phyloP scores from a whole-genome alignment of 2,113 vertebrate species.

The Lanius collurio region DNA sequence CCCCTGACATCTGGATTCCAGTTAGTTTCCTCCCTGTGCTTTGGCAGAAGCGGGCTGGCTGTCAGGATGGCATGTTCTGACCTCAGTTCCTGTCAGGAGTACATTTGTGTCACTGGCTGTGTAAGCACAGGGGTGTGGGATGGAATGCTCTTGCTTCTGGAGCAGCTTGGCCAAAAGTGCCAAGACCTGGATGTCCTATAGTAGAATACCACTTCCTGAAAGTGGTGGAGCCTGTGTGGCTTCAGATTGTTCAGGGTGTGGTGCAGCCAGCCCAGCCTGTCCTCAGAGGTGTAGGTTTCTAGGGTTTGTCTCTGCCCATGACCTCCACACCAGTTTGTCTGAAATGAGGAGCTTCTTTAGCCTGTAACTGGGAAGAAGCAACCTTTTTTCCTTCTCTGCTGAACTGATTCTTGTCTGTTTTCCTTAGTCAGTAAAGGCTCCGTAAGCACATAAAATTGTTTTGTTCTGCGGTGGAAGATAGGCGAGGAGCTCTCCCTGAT shows the following conservation, averaged over 20 bases:
- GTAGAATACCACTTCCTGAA: neutral
- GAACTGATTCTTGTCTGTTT: neutral
- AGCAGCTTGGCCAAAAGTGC: neutral
- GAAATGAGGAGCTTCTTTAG: neutral
- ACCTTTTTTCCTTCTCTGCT: neutral
- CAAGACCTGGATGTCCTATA: neutral
- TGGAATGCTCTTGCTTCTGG: neutral
- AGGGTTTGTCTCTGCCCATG: accelerated
- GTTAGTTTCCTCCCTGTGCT: neutral
- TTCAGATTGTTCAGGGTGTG: neutral
- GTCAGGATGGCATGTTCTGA: neutral
- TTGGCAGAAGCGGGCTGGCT: neutral
- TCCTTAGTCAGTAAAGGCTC: accelerated
- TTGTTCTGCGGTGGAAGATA: neutral
- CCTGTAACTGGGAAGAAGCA: neutral
- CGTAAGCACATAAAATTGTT: neutral
- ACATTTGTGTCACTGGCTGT: neutral
- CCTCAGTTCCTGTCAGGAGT: neutral
- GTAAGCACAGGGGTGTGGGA: neutral
- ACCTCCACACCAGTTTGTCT: neutral
- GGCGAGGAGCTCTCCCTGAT: neutral
- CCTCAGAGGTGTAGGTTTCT: neutral
- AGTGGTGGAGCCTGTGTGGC: accelerated
- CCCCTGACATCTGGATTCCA: neutral
- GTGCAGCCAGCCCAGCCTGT: neutral